Base-by-base conservation (phyloP, 2,888 invertebrate species). In the Drosophila meridionalis region DNA sequence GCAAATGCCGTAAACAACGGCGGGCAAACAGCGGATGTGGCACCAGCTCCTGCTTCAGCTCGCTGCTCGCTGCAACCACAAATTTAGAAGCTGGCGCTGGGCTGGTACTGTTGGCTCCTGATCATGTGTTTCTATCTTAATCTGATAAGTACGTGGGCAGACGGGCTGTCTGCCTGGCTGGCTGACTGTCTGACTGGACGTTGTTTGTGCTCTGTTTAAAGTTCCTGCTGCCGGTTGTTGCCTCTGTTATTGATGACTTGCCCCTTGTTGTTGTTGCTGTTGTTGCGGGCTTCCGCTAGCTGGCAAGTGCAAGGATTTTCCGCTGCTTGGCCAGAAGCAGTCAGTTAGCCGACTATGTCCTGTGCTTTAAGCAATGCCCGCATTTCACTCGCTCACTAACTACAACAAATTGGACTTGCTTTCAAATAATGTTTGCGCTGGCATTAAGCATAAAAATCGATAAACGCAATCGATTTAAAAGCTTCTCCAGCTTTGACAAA, bases 91-190 rank as follows among this genome's bases (percentile, higher is more conserved):
- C 73, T 69, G 64, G 32, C 12, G 60, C 14, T 56, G 60, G 47
- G 26, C 50, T 32, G 40, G 40, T n/a, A 30, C 42, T 62, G 61
- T 12, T 53, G 52, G 61, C 30, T 55, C 68, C 70, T 66, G 76
- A 86, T 86, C 86, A 82, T 86, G 86, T 83, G 83, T 79, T 84
- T 74, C 74, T 72, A 86, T 82, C 86, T 86, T 80, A 83, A 86
- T 85, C 84, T 76, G 86, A 85, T 85, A 85, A 86, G 78, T 82
- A 86, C 73, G 73, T 80, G 60, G 50, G 26, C 12, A 55, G 58
- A 58, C 20, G 62, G n/a, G 26, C 32, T 52, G 55, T 38, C 55
- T 26, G 53, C 2, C 53, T 38, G 38, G 8, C 53, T 20, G 36
- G 36, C 59, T 62, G 59, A 7, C 67, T 57, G 26, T 28, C 47